These are phyloP conservation scores for Rhodinocichla rosea DNA, from an alignment of 2,113 vertebrate genomes.

Conservation along the genomic window DNA sequence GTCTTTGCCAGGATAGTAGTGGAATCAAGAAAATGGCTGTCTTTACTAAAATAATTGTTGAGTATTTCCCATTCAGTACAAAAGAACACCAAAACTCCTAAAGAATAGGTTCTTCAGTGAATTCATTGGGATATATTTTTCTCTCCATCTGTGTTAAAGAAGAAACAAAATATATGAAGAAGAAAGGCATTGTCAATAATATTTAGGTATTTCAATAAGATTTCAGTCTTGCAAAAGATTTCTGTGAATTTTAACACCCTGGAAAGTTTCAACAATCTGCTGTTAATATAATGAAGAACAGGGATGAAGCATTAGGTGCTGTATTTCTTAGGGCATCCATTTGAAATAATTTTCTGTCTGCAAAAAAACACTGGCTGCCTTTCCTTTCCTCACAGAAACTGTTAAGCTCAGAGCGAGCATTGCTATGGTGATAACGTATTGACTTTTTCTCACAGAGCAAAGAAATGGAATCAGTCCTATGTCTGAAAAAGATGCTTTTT, in stretches of 20 bases:
- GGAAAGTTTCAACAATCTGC: neutral
- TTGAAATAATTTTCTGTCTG: neutral
- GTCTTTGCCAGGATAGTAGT: neutral
- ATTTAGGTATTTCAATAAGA: neutral
- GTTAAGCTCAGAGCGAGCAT: neutral
- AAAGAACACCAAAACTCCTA: neutral
- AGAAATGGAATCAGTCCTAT: neutral
- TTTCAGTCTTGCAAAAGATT: neutral
- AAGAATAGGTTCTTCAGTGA: neutral
- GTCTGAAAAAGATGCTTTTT: neutral
- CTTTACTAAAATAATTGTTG: neutral
- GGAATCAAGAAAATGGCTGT: neutral
- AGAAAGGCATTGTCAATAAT: neutral
- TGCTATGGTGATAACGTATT: constrained; percentile 29
- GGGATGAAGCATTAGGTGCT: neutral
- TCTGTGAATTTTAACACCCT: neutral
- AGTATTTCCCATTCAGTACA: neutral
- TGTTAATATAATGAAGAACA: neutral
- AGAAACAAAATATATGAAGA: neutral
- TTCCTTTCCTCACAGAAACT: neutral
- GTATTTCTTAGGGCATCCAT: neutral
- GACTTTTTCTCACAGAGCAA: neutral
- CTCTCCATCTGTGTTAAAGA: neutral
- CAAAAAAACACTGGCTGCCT: neutral
- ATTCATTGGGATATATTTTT: neutral